Evolutionary conservation across 53 echinoderm and acorn worm species (phyloP), one percentile per base, ranked within the genome.

Genomic region (Henricia sp.): DNA sequence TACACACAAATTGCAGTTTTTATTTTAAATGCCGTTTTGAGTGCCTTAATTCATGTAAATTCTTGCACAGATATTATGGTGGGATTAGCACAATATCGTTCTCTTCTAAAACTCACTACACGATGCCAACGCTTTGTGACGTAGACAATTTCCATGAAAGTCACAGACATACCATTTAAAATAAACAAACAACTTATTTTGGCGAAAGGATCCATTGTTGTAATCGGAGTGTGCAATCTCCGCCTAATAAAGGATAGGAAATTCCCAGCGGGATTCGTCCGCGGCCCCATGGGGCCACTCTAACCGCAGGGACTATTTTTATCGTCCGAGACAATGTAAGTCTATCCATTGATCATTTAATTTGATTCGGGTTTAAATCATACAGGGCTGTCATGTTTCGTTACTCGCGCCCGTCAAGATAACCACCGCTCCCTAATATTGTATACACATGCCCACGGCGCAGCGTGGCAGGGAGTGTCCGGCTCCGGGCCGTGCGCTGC

Each of bases 281-380:
- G 63, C 59, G 59, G 63, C 40, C 80, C 64, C 63, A 80, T 43
- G 43, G 46, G 46, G 80, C 64, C 44, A 76, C 4, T 5, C 41
- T 24, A 32, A 80, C 80, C 80, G 64, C 64, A 63, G 63, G 80
- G 80, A 64, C 80, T 80, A 80, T 80, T 80, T 80, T 80, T 63
- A 19, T 80, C 80, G 46, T n/a, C n/a, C 80, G 62, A 80, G 80
- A 80, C 80, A 80, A 80, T 80, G 80, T 80, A 80, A 80, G 80
- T 80, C 80, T 80, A 65, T 80, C 80, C 80, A 57, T 26, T 59
- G 59, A 76, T 76, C 76, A 76, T 76, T 51, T 57, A 76, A 76
- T 76, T 76, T 76, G 76, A 59, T 57, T 76, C 38, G 76, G 59
- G 37, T 57, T 59, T 59, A 58, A 73, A 73, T 73, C 73, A 34